Base-by-base conservation (phyloP, 2,113 vertebrate species). In the Lamprotornis superbus region DNA sequence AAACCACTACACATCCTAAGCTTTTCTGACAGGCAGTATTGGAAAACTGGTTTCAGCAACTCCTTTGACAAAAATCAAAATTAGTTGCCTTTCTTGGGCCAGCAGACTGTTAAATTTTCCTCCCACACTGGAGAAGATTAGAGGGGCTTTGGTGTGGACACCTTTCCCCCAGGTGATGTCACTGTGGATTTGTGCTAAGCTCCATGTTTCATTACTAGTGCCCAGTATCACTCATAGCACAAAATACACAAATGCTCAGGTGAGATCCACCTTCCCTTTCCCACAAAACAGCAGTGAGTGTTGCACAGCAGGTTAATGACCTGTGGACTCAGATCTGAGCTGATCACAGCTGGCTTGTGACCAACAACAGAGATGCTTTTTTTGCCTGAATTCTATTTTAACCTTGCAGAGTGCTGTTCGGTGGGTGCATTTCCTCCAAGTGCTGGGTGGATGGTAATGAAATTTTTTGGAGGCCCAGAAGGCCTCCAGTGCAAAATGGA, bases 201-300 rank as follows among this genome's bases (percentile, higher is more conserved):
- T 67, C 56, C 0, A 0, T 65, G 15, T 63, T 60, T 49, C 69
- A 30, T 28, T 50, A 7, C 14, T 79, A 31, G 28, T 0, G 5
- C 15, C 25, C 47, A 55, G 52, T 14, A 47, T 56, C 42, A 31
- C 39, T 16, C 1, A 1, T 23, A 47, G 56, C 1, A 3, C 52
- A 30, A 44, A 71, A 30, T 0, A 20, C 3, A 1, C 1, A 1
- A 9, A 7, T 20, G 17, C 64, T 52, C 24, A 8, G 18, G 21
- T 0, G 1, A 18, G 68, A 31, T 42, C 15, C 60, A 15, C 59
- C 47, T 73, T 31, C n/a, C 87, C 25, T 57, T 53, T 23, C 3
- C 75, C 49, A 20, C 1, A 17, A 12, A 56, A 53, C 7, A 2
- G n/a, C 39, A 77, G 33, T 0, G 0, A 1, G 7, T 7, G 10